phyloP scores from a whole-genome alignment of 2,888 invertebrate genomes.

The Herminia tarsipennalis region DNA sequence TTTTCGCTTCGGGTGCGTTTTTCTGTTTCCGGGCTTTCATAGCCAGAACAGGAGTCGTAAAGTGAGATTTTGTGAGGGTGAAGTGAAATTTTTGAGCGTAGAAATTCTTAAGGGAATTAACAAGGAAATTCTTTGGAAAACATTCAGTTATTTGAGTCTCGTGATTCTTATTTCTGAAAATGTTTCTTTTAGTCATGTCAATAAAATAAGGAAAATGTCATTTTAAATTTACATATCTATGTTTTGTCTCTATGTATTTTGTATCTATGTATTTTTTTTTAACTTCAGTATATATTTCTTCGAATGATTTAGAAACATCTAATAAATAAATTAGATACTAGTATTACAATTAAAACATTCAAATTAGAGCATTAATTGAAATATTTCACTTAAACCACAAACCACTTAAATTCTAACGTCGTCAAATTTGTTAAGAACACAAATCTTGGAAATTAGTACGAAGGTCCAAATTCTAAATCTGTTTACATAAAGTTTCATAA shows the following conservation, averaged over 20 bases:
- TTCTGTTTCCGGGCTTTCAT: slow-evolving; percentile 17
- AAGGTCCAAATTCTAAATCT: slow-evolving; percentile 16
- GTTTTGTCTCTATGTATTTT: no score
- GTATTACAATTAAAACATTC: no score
- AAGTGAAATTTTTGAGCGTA: not conserved
- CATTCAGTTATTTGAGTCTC: slow-evolving; percentile 7
- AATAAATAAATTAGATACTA: no score
- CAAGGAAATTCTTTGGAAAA: slow-evolving; percentile 10
- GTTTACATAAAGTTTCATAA: slow-evolving; percentile 29
- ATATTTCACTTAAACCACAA: not conserved
- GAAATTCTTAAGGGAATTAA: slow-evolving; percentile 12
- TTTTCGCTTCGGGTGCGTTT: slow-evolving; percentile 19
- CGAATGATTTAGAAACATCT: no score
- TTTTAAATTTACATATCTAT: no score
- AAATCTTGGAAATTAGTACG: not conserved
- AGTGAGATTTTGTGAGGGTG: slow-evolving; percentile 5
- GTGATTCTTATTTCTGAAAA: not conserved
- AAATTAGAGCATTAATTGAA: not conserved
- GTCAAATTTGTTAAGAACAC: no score
- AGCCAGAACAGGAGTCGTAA: slow-evolving; percentile 4
- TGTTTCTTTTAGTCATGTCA: no score
- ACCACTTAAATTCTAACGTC: no score
- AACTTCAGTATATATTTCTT: no score
- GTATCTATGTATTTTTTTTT: no score
- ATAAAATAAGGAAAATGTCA: no score